Conservation (phyloP, 2,113 vertebrate species). For the Corythoichthys haematopterus region DNA sequence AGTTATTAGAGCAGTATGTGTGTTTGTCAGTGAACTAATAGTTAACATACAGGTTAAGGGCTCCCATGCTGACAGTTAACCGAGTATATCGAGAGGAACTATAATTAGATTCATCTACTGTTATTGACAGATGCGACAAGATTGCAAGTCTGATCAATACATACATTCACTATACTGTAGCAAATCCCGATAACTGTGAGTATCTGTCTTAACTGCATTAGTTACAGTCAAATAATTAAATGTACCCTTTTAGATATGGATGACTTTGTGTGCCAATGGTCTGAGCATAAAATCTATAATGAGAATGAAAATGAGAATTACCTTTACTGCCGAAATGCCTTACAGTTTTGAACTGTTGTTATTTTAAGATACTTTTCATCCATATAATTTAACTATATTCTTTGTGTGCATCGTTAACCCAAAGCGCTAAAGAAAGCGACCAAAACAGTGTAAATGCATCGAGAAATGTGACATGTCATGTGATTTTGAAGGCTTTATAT, state of each 20-base stretch:
- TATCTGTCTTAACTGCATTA: conserved; percentile 54
- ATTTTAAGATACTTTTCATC: background rate
- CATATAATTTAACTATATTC: background rate
- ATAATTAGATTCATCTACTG: conserved; percentile 71
- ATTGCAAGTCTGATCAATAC: conserved; percentile 56
- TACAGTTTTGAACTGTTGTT: too few species aligned
- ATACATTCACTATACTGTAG: conserved; percentile 63
- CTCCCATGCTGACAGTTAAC: conserved; percentile 69
- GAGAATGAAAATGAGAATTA: background rate
- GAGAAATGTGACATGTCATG: background rate
- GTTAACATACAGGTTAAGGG: conserved; percentile 44
- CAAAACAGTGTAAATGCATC: background rate
- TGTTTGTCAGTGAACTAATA: conserved; percentile 14
- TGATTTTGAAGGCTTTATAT: background rate
- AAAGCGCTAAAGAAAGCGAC: background rate
- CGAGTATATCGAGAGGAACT: conserved; percentile 52
- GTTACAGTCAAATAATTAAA: conserved; percentile 66
- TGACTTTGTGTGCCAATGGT: background rate
- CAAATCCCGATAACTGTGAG: conserved; percentile 62
- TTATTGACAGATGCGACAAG: conserved; percentile 62
- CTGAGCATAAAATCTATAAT: background rate
- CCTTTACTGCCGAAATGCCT: too few species aligned
- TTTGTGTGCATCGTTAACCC: background rate
- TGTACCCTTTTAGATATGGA: conserved; percentile 29
- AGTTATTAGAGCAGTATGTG: conserved; percentile 40